phyloP scores from a whole-genome alignment of 35 echinoderm and acorn worm genomes.

The Heliocidaris erythrogramma region DNA sequence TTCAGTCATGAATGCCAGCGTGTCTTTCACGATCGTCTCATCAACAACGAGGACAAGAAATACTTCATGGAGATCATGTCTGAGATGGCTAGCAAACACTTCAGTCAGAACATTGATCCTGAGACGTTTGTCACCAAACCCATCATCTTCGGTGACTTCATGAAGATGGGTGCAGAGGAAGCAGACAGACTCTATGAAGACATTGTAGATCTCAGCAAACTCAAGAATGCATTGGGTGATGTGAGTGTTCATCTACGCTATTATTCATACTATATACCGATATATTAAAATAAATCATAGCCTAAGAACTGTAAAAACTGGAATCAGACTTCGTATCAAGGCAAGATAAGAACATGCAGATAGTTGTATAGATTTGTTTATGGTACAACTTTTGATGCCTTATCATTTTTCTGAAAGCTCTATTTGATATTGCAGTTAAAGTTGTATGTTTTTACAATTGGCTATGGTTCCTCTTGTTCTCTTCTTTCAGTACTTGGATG shows the following conservation, averaged over 20 bases:
- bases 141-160: constrained; percentile 99
- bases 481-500: constrained; percentile 88
- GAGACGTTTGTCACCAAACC: constrained; percentile 84
- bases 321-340: background rate
- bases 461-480: constrained; percentile 26
- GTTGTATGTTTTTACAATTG: background rate
- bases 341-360: background rate
- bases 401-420: no score
- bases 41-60: constrained; percentile 92
- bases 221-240: constrained; percentile 77
- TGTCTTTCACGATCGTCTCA: constrained; percentile 96
- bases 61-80: constrained; percentile 97
- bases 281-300: background rate
- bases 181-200: constrained; percentile 87
- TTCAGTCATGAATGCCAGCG: constrained; percentile 99
- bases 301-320: no score
- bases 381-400: background rate
- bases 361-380: background rate
- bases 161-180: constrained; percentile 96
- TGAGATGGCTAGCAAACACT: constrained; percentile 96
- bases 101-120: constrained; percentile 80
- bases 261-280: background rate
- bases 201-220: constrained; percentile 84
- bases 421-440: background rate
- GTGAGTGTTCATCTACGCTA: constrained; percentile 50